Base-by-base conservation (phyloP, 1,140 invertebrate genomes). In the Marisa cornuarietis region DNA sequence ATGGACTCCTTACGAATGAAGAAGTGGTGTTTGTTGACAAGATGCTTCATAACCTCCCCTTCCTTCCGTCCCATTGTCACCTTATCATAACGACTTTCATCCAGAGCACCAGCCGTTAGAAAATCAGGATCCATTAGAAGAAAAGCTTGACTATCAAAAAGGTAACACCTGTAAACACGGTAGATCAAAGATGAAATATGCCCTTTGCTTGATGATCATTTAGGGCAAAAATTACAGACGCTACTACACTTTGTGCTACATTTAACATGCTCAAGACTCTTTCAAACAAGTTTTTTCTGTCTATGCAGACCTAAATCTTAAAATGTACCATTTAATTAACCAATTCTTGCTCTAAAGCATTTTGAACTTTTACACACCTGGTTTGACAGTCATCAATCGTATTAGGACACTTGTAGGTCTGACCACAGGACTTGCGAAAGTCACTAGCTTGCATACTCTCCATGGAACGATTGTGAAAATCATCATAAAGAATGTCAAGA, bases 1-100 rank as follows among this genome's bases (percentile, higher is more conserved):
- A 90, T 86, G 18, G 83, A 85, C 81, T 92, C 91, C 68, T 84
- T 87, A 49, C 91, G 79, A 13, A 81, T 80, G 72, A 92, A 90
- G 74, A 92, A 91, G n/a, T 85, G 82, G 81, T 92, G 90, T 78
- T 90, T 86, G 78, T 91, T 91, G 58, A 92, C 90, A 7, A 92
- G 86, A 74, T 91, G 90, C 76, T 91, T 92, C 91, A 92, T 92
- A 1, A 92, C 88, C 83, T 92, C 91, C 49, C 91, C 91, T 82
- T 92, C 91, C 77, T 91, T 91, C 24, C 87, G 84, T 0, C 91
- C 91, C 63, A 92, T 84, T 24, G 90, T 91, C 7, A 92, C 90
- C 61, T 87, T 83, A 58, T 87, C 86, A 83, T 92, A 92, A 63
- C 90, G 89, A 72, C 88, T 90, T 76, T 88, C 86, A 72, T 92